Percentiles rank a stretch among this genome's conserved stretches.
Conservation (phyloP, 2,888 invertebrate genomes). For the Spilosoma lubricipeda region DNA sequence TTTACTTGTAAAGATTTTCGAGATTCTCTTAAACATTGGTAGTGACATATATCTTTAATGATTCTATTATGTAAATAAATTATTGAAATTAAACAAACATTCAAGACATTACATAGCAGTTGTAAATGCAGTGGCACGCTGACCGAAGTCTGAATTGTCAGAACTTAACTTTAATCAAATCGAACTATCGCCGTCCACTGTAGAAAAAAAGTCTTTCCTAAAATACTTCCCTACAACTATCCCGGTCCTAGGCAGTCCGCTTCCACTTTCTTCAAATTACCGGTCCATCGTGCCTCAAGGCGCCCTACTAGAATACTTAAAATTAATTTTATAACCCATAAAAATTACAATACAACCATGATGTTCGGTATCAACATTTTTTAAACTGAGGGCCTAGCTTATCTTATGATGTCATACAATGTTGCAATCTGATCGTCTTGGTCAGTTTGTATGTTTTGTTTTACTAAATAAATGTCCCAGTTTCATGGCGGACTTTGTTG, state of each 20-base stretch:
- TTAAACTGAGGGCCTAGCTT: constrained; percentile 25
- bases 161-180: neutral
- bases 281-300: too few species aligned
- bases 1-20: neutral
- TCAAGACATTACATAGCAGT: neutral
- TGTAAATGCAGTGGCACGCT: neutral
- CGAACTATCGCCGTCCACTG: too few species aligned
- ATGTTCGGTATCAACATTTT: constrained; percentile 36
- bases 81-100: neutral
- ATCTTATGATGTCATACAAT: constrained; percentile 33
- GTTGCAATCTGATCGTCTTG: constrained; percentile 39
- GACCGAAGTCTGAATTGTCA: neutral
- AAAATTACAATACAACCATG: constrained; percentile 17
- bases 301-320: neutral
- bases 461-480: constrained; percentile 27
- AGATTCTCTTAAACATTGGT: neutral
- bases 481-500: constrained; percentile 4
- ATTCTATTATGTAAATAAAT: neutral
- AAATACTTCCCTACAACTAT: too few species aligned
- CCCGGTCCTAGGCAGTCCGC: too few species aligned
- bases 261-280: too few species aligned
- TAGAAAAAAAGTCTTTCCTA: too few species aligned
- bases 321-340: neutral
- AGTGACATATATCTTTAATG: neutral
- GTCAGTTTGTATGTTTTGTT: constrained; percentile 28